These are phyloP conservation scores for Petrocephalus microphthalmus DNA, from an alignment of 2,113 vertebrate genomes.

Conservation along the genomic window DNA sequence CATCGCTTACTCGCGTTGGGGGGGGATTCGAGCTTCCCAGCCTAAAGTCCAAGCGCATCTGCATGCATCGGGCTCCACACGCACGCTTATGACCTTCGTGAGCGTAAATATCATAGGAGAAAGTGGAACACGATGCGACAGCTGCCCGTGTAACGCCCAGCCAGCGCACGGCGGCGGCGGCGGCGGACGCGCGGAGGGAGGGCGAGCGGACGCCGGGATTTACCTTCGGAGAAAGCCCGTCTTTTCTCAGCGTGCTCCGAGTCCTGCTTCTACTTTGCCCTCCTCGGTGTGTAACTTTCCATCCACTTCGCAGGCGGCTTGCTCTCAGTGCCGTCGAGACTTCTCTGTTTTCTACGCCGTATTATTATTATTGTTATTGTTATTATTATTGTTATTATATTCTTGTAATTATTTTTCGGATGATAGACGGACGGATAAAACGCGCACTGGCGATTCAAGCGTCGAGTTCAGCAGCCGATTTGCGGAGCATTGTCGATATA, in stretches of 20 bases:
- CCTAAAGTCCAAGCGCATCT: not conserved
- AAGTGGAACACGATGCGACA: not conserved
- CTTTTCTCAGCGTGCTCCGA: not conserved
- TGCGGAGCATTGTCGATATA: conserved; percentile 53
- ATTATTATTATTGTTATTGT: not conserved
- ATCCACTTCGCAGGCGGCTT: not conserved
- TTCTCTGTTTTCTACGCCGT: not conserved
- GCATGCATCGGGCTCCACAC: not conserved
- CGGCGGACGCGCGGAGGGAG: not conserved
- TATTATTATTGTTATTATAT: too few species aligned
- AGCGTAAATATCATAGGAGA: not conserved
- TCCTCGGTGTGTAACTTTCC: conserved; percentile 10
- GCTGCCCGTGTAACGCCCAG: not conserved
- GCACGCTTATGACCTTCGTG: not conserved
- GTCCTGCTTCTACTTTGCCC: not conserved
- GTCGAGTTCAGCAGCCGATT: conserved; percentile 47
- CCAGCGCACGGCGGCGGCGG: not conserved
- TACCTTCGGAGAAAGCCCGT: conserved; percentile 18
- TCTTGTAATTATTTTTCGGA: not conserved
- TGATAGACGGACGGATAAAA: not conserved
- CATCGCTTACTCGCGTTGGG: not conserved
- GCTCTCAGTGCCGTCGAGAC: not conserved
- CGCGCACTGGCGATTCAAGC: conserved; percentile 24
- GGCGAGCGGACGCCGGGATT: not conserved
- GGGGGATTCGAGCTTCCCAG: not conserved